Percentiles rank a stretch among this genome's conserved stretches.
Conservation (phyloP, 2,113 vertebrate genomes). For the Eupsittula cactorum region DNA sequence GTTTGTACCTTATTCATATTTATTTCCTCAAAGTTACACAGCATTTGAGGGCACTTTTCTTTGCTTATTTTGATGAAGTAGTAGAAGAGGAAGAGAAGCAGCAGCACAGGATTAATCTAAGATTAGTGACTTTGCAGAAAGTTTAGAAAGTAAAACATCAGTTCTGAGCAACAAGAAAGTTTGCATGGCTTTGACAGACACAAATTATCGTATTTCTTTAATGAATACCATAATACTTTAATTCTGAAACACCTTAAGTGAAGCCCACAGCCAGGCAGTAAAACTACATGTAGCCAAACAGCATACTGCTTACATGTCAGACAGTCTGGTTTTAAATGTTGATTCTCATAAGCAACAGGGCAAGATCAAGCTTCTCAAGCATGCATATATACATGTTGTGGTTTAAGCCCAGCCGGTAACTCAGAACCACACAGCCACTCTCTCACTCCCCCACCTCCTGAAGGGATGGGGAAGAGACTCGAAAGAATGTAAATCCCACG, state of each 20-base stretch:
- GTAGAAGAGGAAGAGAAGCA: neutral
- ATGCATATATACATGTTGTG: neutral
- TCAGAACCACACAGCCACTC: neutral
- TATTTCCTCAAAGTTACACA: neutral
- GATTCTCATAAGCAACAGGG: neutral
- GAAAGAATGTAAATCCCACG: neutral
- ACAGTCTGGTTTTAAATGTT: neutral
- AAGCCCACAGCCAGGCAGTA: neutral
- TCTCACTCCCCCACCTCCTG: neutral
- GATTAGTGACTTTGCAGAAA: neutral
- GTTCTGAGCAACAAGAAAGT: neutral
- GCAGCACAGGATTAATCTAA: neutral
- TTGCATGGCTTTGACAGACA: neutral
- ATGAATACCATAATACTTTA: neutral
- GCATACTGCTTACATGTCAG: accelerated
- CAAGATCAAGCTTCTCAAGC: neutral
- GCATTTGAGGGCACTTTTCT: neutral
- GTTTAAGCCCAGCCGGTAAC: neutral
- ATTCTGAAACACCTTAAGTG: neutral
- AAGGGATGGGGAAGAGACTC: neutral
- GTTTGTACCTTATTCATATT: neutral
- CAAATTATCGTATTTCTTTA: neutral
- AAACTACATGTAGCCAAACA: neutral
- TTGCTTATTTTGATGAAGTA: neutral
- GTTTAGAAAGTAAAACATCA: neutral